A percentile compares a stretch with the other conserved stretches of the same genome.
These are phyloP conservation scores for Neogobius melanostomus DNA, from an alignment of 2,113 vertebrate species.

Conservation along the genomic window DNA sequence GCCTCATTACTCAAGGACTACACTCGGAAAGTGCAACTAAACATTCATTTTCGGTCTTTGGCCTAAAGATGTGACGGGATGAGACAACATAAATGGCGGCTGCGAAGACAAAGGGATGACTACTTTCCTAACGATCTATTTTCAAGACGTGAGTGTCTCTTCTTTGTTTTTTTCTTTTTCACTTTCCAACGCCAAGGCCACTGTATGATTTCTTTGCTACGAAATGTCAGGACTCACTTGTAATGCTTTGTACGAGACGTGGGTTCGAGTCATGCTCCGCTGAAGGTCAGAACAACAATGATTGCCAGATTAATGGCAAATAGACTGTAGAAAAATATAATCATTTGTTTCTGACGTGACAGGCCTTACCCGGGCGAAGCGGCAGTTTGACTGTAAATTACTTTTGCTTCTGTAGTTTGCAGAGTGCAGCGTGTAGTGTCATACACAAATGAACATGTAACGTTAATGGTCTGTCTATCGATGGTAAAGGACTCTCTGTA, in stretches of 20 bases:
- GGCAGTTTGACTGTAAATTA: slow-evolving; percentile 59
- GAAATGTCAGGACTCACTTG: slow-evolving; percentile 40
- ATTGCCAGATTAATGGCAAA: slow-evolving; percentile 36
- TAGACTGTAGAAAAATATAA: slow-evolving; percentile 20
- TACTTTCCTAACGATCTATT: slow-evolving; percentile 77
- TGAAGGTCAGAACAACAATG: slow-evolving; percentile 31
- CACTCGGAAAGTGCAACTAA: slow-evolving; percentile 39
- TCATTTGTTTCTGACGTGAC: slow-evolving; percentile 38
- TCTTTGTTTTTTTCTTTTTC: slow-evolving; percentile 49
- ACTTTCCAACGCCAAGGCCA: slow-evolving; percentile 60
- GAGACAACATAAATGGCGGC: slow-evolving; percentile 70
- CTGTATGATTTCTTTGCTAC: slow-evolving; percentile 59
- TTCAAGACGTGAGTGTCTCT: slow-evolving; percentile 71
- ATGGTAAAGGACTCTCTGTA: slow-evolving; percentile 59
- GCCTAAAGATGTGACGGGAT: slow-evolving; percentile 52
- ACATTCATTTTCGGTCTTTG: slow-evolving; percentile 47
- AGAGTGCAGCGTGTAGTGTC: slow-evolving; percentile 59
- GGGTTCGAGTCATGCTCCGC: slow-evolving; percentile 8
- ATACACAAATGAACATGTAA: slow-evolving; percentile 46
- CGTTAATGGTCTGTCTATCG: slow-evolving; percentile 48
- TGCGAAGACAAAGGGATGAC: slow-evolving; percentile 77
- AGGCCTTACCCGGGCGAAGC: slow-evolving; percentile 35
- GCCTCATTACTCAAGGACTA: slow-evolving; percentile 49
- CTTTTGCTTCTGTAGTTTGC: slow-evolving; percentile 68
- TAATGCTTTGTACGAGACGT: slow-evolving; percentile 42